A percentile compares a stretch with the other conserved stretches of the same genome.
These are phyloP conservation scores for Cariama cristata DNA, from an alignment of 2,113 vertebrate genomes.

Conservation along the genomic window DNA sequence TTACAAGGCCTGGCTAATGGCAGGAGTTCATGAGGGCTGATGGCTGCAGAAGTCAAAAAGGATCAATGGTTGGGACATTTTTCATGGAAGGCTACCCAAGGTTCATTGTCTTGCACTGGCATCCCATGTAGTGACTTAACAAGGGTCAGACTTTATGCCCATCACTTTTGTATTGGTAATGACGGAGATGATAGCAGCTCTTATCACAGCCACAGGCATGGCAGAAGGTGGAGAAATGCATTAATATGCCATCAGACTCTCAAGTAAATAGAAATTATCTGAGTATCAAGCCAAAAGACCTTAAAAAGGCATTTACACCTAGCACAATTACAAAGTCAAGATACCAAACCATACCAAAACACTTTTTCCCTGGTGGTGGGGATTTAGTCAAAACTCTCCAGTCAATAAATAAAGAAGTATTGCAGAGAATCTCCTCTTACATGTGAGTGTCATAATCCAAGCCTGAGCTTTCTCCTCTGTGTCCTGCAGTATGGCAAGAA, in stretches of 20 bases:
- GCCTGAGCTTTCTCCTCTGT: conserved; percentile 12
- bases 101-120: background rate
- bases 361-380: background rate
- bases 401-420: background rate
- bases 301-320: background rate
- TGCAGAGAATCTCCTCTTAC: background rate
- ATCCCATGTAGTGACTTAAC: background rate
- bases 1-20: background rate
- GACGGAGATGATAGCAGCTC: background rate
- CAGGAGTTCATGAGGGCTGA: background rate
- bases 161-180: background rate
- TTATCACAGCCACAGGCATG: background rate
- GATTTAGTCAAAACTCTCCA: background rate
- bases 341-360: background rate
- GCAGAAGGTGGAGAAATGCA: background rate
- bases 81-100: background rate
- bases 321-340: background rate
- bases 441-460: background rate
- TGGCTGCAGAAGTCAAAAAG: background rate
- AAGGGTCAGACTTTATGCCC: background rate
- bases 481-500: conserved; percentile 88
- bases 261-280: background rate
- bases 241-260: background rate
- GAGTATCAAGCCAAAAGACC: background rate
- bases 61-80: background rate